Evolutionary conservation across 2,888 invertebrate species (phyloP), one percentile per base, ranked within the genome.

Genomic region (Arctia plantaginis): DNA sequence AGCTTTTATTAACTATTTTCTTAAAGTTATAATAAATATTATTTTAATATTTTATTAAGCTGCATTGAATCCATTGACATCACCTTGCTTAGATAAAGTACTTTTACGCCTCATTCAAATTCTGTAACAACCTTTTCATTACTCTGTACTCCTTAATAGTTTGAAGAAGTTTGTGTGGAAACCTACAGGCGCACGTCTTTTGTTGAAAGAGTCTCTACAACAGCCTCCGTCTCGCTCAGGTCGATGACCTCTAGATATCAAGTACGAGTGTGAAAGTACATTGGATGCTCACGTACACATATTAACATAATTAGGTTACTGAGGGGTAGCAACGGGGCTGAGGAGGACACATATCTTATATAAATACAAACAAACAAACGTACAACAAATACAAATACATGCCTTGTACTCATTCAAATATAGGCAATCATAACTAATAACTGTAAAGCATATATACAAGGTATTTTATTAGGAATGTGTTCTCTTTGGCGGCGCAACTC

Each of bases 281-380:
- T 41, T 15, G 66, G 39, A 23, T 35, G 15, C 20, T 20, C 64
- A 64, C 33, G 64, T 64, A 64, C 23, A 55, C 55, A 35, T 35
- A 51, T 55, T 67, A 47, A 59, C 69, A 69, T 59, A 59, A 59
- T 59, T 35, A 68, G 18, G 35, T 51, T 35, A 68, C 68, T 68
- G 51, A 68, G 35, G 55, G 59, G n/a, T 27, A 55, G 35, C 13
- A 7, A 30, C 55, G 39, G 39, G n/a, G 55, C 7, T 69, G 67
- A 6, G 27, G 30, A 27, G n/a, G n/a, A n/a, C n/a, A n/a, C n/a
- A n/a, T n/a, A n/a, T n/a, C n/a, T n/a, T n/a, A n/a, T n/a, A n/a
- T n/a, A n/a, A n/a, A n/a, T n/a, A n/a, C n/a, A n/a, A n/a, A n/a
- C n/a, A n/a, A n/a, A n/a, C n/a, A n/a, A n/a, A n/a, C n/a, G n/a